Evolutionary conservation across 2,797 vertebrate species (phyloP).

Genomic region (Botia kubotai): DNA sequence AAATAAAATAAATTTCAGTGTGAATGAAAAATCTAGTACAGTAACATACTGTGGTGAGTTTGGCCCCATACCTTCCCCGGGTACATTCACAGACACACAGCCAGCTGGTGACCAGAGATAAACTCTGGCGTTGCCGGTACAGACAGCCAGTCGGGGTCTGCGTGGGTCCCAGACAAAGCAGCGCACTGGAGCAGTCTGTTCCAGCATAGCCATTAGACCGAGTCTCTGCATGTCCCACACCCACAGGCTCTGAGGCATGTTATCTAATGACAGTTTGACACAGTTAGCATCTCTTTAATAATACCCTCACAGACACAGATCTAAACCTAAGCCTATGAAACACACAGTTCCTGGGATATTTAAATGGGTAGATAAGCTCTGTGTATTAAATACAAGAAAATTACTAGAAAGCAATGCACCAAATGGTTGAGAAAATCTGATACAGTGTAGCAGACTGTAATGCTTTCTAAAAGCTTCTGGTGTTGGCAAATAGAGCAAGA

Average conservation of each 20-base stretch:
- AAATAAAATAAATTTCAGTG: background rate
- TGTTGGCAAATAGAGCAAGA: conserved; percentile 50
- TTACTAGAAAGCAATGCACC: conserved; percentile 46
- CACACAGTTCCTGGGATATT: conserved; percentile 50
- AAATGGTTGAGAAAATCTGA: conserved; percentile 48
- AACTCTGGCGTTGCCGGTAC: conserved; percentile 84
- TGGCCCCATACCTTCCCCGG: conserved; percentile 82
- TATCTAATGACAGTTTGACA: conserved; percentile 77
- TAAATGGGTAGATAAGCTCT: conserved; percentile 29
- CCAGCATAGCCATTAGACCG: conserved; percentile 83
- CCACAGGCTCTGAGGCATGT: conserved; percentile 86
- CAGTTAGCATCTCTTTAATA: conserved; percentile 51
- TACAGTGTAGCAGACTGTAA: conserved; percentile 34
- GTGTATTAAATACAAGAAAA: conserved; percentile 48
- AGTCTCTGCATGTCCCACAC: conserved; percentile 92
- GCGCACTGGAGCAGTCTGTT: conserved; percentile 85
- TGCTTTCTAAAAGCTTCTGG: conserved; percentile 28
- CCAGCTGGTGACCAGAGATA: conserved; percentile 92
- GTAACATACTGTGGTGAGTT: background rate
- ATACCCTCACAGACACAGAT: conserved; percentile 34
- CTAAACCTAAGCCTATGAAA: conserved; percentile 21
- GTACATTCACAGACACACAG: conserved; percentile 88
- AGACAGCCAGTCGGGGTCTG: conserved; percentile 87
- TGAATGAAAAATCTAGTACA: too few relatives aligned
- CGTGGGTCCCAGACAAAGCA: conserved; percentile 91